Percentiles rank a stretch among this genome's conserved stretches.
These are phyloP conservation scores for Hermetia illucens DNA, from an alignment of 1,140 invertebrate species.

Conservation along the genomic window DNA sequence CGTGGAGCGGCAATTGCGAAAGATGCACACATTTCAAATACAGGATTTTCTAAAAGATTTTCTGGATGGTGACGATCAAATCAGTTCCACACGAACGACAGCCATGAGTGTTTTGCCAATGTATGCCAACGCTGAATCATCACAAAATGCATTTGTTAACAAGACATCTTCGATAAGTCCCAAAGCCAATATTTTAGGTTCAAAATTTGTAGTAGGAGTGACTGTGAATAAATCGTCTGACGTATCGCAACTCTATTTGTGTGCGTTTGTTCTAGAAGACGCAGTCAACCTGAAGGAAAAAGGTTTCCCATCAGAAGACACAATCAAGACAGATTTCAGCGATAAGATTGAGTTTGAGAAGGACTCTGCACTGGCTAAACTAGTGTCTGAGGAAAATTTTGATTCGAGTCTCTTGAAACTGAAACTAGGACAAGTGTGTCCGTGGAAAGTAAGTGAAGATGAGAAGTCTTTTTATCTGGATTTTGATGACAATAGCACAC, in stretches of 20 bases:
- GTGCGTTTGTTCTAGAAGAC: slow-evolving; percentile 23
- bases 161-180: background rate
- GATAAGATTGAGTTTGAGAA: too few relatives aligned
- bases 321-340: too few relatives aligned
- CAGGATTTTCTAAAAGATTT: slow-evolving; percentile 16
- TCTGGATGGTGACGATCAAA: too few relatives aligned
- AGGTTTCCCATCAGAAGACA: too few relatives aligned
- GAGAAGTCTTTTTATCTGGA: too few relatives aligned
- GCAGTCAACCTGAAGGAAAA: slow-evolving; percentile 17
- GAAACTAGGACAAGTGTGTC: too few relatives aligned
- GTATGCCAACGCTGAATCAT: slow-evolving; percentile 14
- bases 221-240: slow-evolving; percentile 23
- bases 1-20: slow-evolving; percentile 50
- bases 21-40: slow-evolving; percentile 23
- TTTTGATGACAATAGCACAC: too few relatives aligned
- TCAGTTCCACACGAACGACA: slow-evolving; percentile 19
- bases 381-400: too few relatives aligned
- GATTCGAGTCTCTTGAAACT: too few relatives aligned
- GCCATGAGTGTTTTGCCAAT: slow-evolving; percentile 25
- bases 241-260: slow-evolving; percentile 22
- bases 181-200: slow-evolving; percentile 21
- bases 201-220: slow-evolving; percentile 23
- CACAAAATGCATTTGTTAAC: background rate
- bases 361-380: too few relatives aligned
- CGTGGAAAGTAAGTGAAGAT: too few relatives aligned